These are phyloP conservation scores for Lasiurus cinereus DNA, from an alignment of 2,113 vertebrate genomes.

Conservation along the genomic window DNA sequence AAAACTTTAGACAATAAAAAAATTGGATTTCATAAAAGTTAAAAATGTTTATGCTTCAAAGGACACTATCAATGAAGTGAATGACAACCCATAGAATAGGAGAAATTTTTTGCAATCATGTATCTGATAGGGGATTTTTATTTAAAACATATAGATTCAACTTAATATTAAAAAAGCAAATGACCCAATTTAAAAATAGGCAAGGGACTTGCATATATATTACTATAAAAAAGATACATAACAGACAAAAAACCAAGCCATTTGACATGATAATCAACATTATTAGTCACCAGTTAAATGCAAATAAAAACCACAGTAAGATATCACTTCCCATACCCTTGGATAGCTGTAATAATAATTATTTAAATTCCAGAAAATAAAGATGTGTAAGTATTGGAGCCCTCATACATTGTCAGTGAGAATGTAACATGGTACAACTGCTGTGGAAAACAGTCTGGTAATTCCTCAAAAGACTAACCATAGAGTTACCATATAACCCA, in stretches of 20 bases:
- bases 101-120: constrained; percentile 7
- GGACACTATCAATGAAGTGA: constrained; percentile 35
- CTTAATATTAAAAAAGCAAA: constrained; percentile 23
- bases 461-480: constrained; percentile 32
- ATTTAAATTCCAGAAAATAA: constrained; percentile 42
- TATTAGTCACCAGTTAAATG: constrained; percentile 45
- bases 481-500: constrained; percentile 5
- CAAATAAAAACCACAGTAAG: constrained; percentile 50
- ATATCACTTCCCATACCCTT: not conserved
- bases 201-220: not conserved
- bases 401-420: not conserved
- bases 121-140: constrained; percentile 48
- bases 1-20: not conserved
- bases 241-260: not conserved
- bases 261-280: not conserved
- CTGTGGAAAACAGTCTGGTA: not conserved
- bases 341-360: not conserved
- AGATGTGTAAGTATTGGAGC: constrained; percentile 8
- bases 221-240: constrained; percentile 23
- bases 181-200: constrained; percentile 32
- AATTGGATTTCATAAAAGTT: too few relatives aligned
- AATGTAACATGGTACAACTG: not conserved
- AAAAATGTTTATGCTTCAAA: constrained; percentile 50
- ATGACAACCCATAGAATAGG: constrained; percentile 30
- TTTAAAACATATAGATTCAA: constrained; percentile 46